phyloP scores from a whole-genome alignment of 2,888 invertebrate genomes.

The Meiosimyza platycephala region DNA sequence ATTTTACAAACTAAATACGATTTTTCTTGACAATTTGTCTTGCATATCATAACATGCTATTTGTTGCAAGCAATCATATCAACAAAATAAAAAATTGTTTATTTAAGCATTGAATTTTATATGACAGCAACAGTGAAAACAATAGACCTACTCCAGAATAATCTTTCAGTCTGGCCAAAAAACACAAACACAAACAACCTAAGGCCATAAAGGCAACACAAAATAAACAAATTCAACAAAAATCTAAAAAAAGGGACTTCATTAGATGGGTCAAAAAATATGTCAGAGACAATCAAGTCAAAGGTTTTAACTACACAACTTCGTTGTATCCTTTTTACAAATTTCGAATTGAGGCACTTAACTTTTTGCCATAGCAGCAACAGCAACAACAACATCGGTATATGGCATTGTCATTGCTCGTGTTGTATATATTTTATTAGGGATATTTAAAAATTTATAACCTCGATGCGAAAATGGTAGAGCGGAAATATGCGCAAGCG shows the following conservation, averaged over 20 bases:
- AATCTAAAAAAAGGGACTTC: slow-evolving; percentile 14
- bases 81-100: neutral
- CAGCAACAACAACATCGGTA: neutral
- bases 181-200: neutral
- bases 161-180: too few species aligned
- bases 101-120: slow-evolving; percentile 4
- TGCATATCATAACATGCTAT: neutral
- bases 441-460: slow-evolving; percentile 23
- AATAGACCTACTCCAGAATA: neutral
- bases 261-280: slow-evolving; percentile 23
- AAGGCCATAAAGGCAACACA: neutral
- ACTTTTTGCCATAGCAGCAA: slow-evolving; percentile 7
- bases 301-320: neutral
- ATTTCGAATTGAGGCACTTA: slow-evolving; percentile 18
- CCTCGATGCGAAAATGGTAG: too few species aligned
- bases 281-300: slow-evolving; percentile 16
- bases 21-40: neutral
- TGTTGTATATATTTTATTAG: slow-evolving; percentile 18
- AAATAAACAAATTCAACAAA: neutral
- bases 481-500: too few species aligned
- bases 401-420: neutral
- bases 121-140: neutral
- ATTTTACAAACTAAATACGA: too few species aligned
- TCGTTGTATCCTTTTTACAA: slow-evolving; percentile 10
- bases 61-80: neutral